Conservation (phyloP, 2,797 vertebrate genomes). For the Manis crassicaudata region DNA sequence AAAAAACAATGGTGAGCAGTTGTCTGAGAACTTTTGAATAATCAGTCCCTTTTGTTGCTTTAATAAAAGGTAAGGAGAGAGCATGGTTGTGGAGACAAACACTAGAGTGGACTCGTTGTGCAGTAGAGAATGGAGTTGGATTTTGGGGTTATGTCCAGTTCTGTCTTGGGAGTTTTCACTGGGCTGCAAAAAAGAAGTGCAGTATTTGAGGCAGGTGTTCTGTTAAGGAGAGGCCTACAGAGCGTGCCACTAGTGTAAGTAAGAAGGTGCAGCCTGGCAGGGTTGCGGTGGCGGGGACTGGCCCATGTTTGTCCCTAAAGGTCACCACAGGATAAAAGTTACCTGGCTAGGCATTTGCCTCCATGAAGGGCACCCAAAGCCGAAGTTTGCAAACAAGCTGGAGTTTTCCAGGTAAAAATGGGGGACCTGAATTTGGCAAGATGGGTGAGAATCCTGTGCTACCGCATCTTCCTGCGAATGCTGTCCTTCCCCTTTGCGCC, state of each 20-base stretch:
- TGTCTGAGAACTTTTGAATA: conserved; percentile 1
- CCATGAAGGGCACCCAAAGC: not conserved
- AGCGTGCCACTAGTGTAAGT: not conserved
- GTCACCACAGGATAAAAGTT: not conserved
- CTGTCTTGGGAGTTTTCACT: not conserved
- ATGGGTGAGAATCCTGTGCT: not conserved
- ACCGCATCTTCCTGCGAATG: not conserved
- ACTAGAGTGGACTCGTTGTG: no score
- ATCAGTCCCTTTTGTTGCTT: not conserved
- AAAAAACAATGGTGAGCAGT: not conserved
- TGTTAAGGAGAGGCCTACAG: not conserved
- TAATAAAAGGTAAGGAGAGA: not conserved
- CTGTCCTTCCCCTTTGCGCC: not conserved
- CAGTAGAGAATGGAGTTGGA: no score
- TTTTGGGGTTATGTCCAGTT: not conserved
- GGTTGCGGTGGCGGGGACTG: not conserved
- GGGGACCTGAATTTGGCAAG: not conserved
- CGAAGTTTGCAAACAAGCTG: not conserved
- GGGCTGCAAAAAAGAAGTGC: not conserved
- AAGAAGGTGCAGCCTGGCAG: not conserved
- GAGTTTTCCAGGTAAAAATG: not conserved
- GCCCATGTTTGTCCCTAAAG: not conserved
- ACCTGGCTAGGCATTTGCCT: not conserved
- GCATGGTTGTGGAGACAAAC: no score
- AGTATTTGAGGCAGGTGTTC: not conserved